Percentiles rank a stretch among this genome's conserved stretches.
Conservation (phyloP, 2,797 vertebrate genomes). For the Chromis chromis region DNA sequence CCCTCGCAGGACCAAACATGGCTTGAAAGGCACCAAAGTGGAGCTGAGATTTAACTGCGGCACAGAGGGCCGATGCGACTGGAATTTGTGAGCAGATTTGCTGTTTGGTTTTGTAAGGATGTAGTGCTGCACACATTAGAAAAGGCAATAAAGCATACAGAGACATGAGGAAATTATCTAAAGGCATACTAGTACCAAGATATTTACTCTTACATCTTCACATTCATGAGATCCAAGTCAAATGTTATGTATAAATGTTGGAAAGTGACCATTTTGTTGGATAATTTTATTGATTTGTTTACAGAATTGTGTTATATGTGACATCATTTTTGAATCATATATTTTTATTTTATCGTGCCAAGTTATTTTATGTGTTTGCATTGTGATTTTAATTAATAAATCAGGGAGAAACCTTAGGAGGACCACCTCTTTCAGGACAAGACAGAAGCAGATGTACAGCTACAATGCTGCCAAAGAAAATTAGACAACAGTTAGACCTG, state of each 20-base stretch:
- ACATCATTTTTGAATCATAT: too few species aligned
- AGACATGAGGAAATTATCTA: background rate
- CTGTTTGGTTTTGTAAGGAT: background rate
- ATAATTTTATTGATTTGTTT: too few species aligned
- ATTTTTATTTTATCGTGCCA: too few species aligned
- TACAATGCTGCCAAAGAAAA: background rate
- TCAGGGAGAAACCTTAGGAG: background rate
- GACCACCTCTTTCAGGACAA: background rate
- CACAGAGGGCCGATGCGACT: slow-evolving; percentile 1
- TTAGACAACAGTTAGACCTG: background rate
- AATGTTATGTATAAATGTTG: background rate
- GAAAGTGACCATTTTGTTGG: background rate
- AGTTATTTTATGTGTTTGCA: background rate
- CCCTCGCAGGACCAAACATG: slow-evolving; percentile 36
- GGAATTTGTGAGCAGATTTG: slow-evolving; percentile 17
- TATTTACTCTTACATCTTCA: too few species aligned
- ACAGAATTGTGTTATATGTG: background rate
- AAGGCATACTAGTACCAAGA: background rate
- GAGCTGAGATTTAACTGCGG: slow-evolving; percentile 39
- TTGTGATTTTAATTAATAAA: background rate
- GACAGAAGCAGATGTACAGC: too few species aligned
- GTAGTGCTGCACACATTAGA: background rate
- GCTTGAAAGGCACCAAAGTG: slow-evolving; percentile 50
- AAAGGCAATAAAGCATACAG: background rate
- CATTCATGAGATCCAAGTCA: too few species aligned